phyloP scores from a whole-genome alignment of 2,113 vertebrate genomes.

The Ptilonorhynchus violaceus region DNA sequence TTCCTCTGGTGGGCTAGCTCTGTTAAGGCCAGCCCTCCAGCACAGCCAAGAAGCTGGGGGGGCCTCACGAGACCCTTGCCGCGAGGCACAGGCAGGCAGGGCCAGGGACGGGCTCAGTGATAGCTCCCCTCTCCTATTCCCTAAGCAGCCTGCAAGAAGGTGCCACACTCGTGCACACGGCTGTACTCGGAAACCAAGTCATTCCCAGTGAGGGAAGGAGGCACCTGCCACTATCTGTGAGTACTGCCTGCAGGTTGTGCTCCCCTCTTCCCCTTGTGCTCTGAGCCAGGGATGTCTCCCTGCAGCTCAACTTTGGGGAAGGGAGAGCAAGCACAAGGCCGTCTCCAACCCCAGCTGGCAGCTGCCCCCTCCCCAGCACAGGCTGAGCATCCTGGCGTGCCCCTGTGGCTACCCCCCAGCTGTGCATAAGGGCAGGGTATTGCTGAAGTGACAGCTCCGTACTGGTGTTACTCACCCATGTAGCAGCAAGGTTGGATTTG shows the following conservation, averaged over 20 bases:
- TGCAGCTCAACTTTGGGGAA: not conserved
- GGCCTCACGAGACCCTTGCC: not conserved
- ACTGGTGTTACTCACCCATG: rapidly evolving
- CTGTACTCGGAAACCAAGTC: conserved; percentile 92
- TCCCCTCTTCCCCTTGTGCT: not conserved
- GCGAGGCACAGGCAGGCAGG: not conserved
- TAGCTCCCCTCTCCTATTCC: conserved; percentile 37
- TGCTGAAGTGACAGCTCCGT: not conserved
- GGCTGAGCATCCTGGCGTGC: not conserved
- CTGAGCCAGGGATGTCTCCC: not conserved
- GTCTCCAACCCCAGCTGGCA: not conserved
- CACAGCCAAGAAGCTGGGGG: not conserved
- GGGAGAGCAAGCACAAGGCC: not conserved
- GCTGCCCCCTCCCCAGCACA: not conserved
- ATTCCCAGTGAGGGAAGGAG: conserved; percentile 89
- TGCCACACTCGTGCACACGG: conserved; percentile 86
- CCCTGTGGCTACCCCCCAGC: not conserved
- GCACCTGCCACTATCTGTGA: conserved; percentile 86
- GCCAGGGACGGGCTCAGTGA: not conserved
- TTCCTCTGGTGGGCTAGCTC: not conserved
- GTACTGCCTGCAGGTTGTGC: conserved; percentile 52
- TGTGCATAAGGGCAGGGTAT: not conserved
- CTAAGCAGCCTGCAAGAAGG: conserved; percentile 84
- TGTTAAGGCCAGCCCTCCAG: not conserved
- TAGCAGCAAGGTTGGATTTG: not conserved